Conservation (phyloP, 2,888 invertebrate species). For the Geotrupes spiniger region DNA sequence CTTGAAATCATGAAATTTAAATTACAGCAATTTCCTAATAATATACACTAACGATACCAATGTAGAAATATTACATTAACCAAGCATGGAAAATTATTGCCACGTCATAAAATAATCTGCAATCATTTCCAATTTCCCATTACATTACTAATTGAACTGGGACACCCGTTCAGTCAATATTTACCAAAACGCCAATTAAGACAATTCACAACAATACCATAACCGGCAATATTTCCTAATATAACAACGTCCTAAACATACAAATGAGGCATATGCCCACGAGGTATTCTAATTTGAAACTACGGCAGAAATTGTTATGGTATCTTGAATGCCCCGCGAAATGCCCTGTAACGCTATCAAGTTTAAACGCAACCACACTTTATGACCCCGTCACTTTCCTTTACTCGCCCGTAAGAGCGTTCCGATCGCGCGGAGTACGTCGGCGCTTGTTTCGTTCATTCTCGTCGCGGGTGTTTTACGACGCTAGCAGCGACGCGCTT, state of each 20-base stretch:
- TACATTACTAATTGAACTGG: too few species aligned
- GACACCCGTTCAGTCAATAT: too few species aligned
- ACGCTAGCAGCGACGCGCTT: constrained; percentile 52
- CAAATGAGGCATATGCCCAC: constrained; percentile 31
- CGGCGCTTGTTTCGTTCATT: constrained; percentile 41
- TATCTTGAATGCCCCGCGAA: constrained; percentile 51
- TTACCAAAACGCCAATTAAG: too few species aligned
- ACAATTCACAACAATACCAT: too few species aligned
- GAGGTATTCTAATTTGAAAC: constrained; percentile 33
- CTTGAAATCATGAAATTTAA: too few species aligned
- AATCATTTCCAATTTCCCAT: too few species aligned
- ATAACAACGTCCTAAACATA: constrained; percentile 20
- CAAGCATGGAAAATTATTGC: too few species aligned
- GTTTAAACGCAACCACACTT: constrained; percentile 21
- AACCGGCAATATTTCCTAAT: constrained; percentile 9
- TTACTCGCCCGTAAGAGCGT: constrained; percentile 27
- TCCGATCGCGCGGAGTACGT: constrained; percentile 37
- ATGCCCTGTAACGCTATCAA: constrained; percentile 27
- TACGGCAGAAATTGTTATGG: constrained; percentile 36
- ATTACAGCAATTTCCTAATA: too few species aligned
- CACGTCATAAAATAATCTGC: too few species aligned
- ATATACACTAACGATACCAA: too few species aligned
- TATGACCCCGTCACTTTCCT: constrained; percentile 29
- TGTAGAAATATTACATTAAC: too few species aligned
- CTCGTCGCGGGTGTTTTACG: constrained; percentile 44